Conservation (phyloP, 2,113 vertebrate genomes). For the Neogale vison region DNA sequence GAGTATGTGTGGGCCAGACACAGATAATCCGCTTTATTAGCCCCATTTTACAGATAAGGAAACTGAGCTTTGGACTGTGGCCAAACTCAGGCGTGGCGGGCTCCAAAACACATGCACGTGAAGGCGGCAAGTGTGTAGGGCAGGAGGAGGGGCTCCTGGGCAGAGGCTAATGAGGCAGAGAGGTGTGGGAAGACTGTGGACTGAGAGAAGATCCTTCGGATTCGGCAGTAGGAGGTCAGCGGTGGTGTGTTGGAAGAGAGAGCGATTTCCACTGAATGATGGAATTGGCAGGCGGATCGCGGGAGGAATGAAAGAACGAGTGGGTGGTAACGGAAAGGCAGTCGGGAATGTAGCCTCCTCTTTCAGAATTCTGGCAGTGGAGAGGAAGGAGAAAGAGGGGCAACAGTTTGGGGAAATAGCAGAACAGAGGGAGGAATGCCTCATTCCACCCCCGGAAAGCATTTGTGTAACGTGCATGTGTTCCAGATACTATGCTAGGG, state of each 20-base stretch:
- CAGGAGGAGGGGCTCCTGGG: too few species aligned
- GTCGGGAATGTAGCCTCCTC: neutral
- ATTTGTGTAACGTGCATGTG: neutral
- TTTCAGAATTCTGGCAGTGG: slow-evolving; percentile 34
- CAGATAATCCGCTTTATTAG: slow-evolving; percentile 34
- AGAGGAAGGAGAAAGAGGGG: neutral
- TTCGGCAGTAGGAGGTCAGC: neutral
- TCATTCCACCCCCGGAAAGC: neutral
- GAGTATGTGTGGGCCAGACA: neutral
- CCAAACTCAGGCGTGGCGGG: neutral
- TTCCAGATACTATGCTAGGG: neutral
- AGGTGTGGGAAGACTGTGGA: neutral
- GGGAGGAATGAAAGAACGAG: slow-evolving; percentile 13
- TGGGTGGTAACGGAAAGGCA: neutral
- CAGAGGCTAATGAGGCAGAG: neutral
- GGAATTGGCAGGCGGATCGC: slow-evolving; percentile 17
- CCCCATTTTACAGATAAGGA: slow-evolving; percentile 65
- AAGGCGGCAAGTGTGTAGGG: neutral
- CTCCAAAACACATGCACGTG: neutral
- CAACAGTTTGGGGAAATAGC: neutral
- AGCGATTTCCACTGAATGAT: slow-evolving; percentile 17
- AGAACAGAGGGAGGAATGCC: neutral
- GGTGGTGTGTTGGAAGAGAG: neutral
- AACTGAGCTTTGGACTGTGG: slow-evolving; percentile 33
- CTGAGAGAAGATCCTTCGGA: neutral